phyloP scores from a whole-genome alignment of 2,797 vertebrate genomes.

The Melanotaenia boesemani region DNA sequence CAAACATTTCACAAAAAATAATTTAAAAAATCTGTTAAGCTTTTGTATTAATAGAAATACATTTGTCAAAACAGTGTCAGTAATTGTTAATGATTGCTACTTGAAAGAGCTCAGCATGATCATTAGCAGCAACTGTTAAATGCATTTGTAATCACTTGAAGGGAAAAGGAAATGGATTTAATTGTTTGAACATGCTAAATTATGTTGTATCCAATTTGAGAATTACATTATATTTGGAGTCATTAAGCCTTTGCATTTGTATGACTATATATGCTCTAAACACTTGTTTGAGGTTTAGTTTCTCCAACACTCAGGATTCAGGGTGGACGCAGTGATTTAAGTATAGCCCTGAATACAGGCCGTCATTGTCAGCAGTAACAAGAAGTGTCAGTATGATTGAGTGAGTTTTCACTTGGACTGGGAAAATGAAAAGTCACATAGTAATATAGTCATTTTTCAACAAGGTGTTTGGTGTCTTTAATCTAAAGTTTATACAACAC shows the following conservation, averaged over 20 bases:
- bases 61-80: conserved; percentile 40
- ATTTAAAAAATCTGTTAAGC: too few relatives aligned
- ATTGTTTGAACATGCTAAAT: not conserved
- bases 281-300: conserved; percentile 28
- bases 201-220: conserved; percentile 4
- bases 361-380: conserved; percentile 37
- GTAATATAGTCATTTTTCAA: conserved; percentile 28
- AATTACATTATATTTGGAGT: conserved; percentile 20
- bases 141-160: not conserved
- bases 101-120: conserved; percentile 31
- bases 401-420: conserved; percentile 24
- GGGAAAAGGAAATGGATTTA: conserved; percentile 23
- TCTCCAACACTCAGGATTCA: conserved; percentile 19
- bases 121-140: conserved; percentile 18
- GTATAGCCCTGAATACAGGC: conserved; percentile 20
- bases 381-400: conserved; percentile 42
- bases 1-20: not conserved
- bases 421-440: conserved; percentile 46
- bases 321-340: conserved; percentile 20
- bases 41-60: conserved; percentile 18
- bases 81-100: conserved; percentile 5
- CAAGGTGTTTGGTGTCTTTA: conserved; percentile 21
- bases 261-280: conserved; percentile 20
- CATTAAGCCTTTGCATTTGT: conserved; percentile 27
- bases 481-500: not conserved